Percentiles rank a stretch among this genome's conserved stretches.
Evolutionary conservation across 2,888 invertebrate species (phyloP).

Genomic region (Volucella zonaria): DNA sequence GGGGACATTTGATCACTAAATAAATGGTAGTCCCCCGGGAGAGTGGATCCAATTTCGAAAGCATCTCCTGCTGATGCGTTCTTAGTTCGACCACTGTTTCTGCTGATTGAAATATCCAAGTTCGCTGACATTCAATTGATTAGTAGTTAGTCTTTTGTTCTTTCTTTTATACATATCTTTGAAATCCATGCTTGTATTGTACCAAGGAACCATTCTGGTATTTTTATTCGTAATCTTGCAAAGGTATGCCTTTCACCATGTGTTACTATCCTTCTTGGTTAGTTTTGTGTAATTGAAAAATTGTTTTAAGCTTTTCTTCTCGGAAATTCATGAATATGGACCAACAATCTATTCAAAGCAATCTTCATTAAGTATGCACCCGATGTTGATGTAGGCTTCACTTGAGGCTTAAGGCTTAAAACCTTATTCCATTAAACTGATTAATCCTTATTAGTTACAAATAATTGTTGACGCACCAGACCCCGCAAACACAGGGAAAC

Average conservation of each 20-base stretch:
- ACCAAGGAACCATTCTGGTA: background rate
- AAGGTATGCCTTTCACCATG: background rate
- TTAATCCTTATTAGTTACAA: too few relatives aligned
- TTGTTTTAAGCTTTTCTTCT: too few relatives aligned
- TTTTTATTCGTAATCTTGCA: background rate
- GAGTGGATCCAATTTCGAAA: constrained; percentile 66
- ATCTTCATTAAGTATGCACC: too few relatives aligned
- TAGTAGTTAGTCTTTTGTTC: constrained; percentile 37
- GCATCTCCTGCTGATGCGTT: constrained; percentile 50
- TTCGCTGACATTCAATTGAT: constrained; percentile 52
- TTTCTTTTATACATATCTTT: background rate
- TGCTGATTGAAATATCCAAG: constrained; percentile 58
- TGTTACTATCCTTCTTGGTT: background rate
- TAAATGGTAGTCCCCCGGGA: constrained; percentile 69
- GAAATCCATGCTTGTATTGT: background rate
- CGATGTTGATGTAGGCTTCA: too few relatives aligned
- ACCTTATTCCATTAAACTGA: too few relatives aligned
- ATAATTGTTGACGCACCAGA: too few relatives aligned
- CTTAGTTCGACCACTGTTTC: background rate
- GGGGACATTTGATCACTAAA: constrained; percentile 73
- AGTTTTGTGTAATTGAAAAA: too few relatives aligned
- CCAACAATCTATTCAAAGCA: too few relatives aligned
- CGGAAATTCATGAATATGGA: too few relatives aligned
- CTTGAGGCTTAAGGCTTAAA: too few relatives aligned
- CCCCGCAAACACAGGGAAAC: too few relatives aligned